Evolutionary conservation across 2,113 vertebrate genomes (phyloP).

Genomic region (Stictonetta naevosa): DNA sequence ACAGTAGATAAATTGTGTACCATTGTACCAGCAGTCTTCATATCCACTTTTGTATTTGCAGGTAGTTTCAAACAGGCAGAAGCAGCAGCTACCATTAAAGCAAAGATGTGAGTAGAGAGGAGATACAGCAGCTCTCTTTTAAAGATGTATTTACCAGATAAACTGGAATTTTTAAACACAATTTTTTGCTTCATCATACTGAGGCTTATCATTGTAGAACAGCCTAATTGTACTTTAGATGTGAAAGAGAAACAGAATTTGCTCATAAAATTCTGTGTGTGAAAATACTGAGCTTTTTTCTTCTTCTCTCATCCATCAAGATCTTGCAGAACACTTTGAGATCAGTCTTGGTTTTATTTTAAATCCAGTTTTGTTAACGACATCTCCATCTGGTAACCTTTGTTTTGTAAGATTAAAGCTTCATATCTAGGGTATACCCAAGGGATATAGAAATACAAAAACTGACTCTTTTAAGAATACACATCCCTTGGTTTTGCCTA

Average conservation of each 20-base stretch:
- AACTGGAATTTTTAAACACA: background rate
- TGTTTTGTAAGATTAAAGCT: background rate
- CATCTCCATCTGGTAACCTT: background rate
- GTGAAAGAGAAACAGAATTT: background rate
- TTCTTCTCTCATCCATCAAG: background rate
- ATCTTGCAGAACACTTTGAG: background rate
- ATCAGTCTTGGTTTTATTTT: background rate
- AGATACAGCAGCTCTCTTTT: background rate
- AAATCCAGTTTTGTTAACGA: background rate
- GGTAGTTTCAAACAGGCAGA: background rate
- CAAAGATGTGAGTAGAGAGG: background rate
- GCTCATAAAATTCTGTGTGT: background rate
- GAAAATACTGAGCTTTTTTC: background rate
- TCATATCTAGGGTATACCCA: background rate
- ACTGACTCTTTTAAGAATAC: background rate
- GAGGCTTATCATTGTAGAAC: background rate
- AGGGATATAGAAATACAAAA: background rate
- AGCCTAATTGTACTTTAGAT: background rate
- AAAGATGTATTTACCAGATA: background rate
- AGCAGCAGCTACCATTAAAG: background rate
- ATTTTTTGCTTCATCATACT: background rate
- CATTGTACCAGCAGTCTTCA: background rate
- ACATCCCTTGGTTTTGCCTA: background rate
- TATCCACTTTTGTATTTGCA: background rate
- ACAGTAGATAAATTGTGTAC: background rate